Evolutionary conservation across 2,797 vertebrate genomes (phyloP).

Genomic region (Lithobates sylvaticus): DNA sequence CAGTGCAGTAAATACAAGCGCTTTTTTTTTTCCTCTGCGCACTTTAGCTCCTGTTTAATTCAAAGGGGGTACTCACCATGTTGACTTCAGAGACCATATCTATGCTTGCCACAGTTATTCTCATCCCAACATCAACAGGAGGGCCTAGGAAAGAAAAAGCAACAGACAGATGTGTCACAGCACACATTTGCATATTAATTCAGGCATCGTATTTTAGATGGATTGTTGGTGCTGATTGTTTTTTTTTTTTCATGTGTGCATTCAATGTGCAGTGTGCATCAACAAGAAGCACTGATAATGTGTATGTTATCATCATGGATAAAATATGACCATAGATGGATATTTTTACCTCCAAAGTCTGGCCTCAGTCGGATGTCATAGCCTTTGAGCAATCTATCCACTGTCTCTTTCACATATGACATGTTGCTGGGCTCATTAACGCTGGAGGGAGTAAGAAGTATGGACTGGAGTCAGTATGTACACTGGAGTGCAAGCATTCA

Average conservation of each 20-base stretch:
- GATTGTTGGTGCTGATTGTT: neutral
- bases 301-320: conserved; percentile 41
- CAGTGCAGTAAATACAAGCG: conserved; percentile 20
- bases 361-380: conserved; percentile 89
- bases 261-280: neutral
- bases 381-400: conserved; percentile 87
- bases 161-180: conserved; percentile 6
- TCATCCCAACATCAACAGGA: conserved; percentile 88
- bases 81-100: conserved; percentile 91
- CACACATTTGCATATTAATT: conserved; percentile 34
- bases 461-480: conserved; percentile 65
- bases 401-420: conserved; percentile 89
- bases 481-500: conserved; percentile 65
- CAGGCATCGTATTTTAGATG: neutral
- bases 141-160: conserved; percentile 75
- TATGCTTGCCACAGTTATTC: conserved; percentile 88
- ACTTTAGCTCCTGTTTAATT: neutral
- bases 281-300: conserved; percentile 46
- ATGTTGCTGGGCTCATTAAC: conserved; percentile 86
- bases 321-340: conserved; percentile 6
- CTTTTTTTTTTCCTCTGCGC: conserved; percentile 55
- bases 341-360: conserved; percentile 85
- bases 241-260: conserved; percentile 1
- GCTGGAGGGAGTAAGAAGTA: conserved; percentile 73
- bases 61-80: conserved; percentile 83